A percentile compares a stretch with the other conserved stretches of the same genome.
These are phyloP conservation scores for Muscicapa comitata DNA, from an alignment of 2,797 vertebrate genomes.

Conservation along the genomic window DNA sequence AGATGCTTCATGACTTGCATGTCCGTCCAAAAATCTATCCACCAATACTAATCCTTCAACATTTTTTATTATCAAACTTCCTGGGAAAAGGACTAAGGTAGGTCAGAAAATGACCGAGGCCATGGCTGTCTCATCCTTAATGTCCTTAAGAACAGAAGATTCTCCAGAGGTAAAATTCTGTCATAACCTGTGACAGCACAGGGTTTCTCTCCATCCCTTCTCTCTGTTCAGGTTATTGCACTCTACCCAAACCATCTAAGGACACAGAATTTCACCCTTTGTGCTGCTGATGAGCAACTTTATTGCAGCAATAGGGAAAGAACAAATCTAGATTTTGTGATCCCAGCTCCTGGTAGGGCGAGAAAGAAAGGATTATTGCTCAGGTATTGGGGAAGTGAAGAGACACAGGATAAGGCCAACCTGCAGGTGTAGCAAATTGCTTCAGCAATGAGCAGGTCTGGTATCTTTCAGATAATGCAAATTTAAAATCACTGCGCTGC, in stretches of 20 bases:
- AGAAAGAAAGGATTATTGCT: neutral
- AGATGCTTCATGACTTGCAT: neutral
- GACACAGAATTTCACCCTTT: neutral
- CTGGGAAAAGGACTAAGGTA: neutral
- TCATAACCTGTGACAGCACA: neutral
- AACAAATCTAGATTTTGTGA: neutral
- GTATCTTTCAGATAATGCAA: neutral
- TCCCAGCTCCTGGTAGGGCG: rapidly evolving
- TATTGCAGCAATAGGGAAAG: neutral
- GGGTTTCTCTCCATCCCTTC: neutral
- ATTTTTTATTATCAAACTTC: neutral
- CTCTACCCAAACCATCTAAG: neutral
- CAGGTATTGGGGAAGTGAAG: neutral
- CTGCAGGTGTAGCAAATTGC: neutral
- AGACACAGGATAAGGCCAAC: neutral
- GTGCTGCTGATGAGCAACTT: neutral
- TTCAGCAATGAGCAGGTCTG: neutral
- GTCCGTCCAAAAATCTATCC: neutral
- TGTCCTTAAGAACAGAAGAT: neutral
- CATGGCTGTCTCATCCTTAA: neutral
- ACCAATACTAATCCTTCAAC: neutral
- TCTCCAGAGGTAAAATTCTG: neutral
- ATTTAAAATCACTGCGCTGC: neutral
- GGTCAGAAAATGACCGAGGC: neutral
- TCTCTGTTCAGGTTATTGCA: neutral